These are phyloP conservation scores for Agelaius phoeniceus DNA, from an alignment of 2,113 vertebrate species.

Conservation along the genomic window DNA sequence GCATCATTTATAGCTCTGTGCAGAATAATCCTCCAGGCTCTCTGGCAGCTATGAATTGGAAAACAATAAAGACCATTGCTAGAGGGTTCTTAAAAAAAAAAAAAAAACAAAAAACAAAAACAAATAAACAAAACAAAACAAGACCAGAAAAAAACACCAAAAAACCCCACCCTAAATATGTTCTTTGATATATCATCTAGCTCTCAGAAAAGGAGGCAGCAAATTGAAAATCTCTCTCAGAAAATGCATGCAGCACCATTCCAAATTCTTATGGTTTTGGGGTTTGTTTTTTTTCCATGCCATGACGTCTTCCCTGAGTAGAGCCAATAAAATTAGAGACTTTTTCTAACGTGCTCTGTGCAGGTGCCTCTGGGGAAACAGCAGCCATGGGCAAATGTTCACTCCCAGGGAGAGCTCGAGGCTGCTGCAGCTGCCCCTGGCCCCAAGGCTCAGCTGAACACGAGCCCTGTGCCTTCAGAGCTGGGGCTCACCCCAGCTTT, in stretches of 20 bases:
- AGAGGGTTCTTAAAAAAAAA: not conserved
- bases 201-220: not conserved
- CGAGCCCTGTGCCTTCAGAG: not conserved
- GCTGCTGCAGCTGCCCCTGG: not conserved
- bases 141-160: not conserved
- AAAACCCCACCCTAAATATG: not conserved
- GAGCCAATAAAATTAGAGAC: not conserved
- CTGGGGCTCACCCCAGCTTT: not conserved
- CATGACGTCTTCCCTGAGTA: not conserved
- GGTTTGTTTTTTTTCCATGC: not conserved
- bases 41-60: not conserved
- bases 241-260: not conserved
- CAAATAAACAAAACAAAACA: not conserved
- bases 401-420: not conserved
- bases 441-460: not conserved
- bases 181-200: not conserved
- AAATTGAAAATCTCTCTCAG: not conserved
- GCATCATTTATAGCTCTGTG: conserved; percentile 16
- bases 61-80: conserved; percentile 12
- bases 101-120: not conserved
- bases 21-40: conserved; percentile 26
- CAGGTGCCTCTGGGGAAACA: not conserved
- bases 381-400: not conserved
- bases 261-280: not conserved
- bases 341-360: not conserved